Conservation (phyloP, 2,113 vertebrate species). For the Hipposideros armiger region DNA sequence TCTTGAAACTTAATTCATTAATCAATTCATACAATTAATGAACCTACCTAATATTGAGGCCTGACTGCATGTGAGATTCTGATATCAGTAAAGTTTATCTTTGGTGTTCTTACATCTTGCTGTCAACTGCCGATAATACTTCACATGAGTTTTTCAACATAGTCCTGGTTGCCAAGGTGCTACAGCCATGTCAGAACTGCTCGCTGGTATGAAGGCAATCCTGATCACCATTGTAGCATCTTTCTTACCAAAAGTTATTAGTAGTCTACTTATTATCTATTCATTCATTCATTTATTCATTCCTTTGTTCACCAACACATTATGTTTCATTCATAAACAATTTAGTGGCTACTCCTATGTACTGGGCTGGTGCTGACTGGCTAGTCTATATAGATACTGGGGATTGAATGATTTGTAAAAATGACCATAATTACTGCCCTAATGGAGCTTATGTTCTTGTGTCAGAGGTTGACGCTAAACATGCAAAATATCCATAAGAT, state of each 20-base stretch:
- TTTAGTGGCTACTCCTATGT: background rate
- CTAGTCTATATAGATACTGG: background rate
- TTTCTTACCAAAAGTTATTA: conserved; percentile 10
- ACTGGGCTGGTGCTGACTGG: background rate
- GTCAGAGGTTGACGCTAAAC: background rate
- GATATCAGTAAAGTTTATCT: background rate
- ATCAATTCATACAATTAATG: background rate
- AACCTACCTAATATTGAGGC: background rate
- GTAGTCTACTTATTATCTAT: background rate
- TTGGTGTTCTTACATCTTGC: background rate
- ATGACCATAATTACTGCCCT: background rate
- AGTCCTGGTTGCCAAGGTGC: background rate
- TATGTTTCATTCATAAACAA: background rate
- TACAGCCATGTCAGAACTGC: background rate
- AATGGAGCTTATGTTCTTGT: background rate
- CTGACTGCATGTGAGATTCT: background rate
- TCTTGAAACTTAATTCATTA: background rate
- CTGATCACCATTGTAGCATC: background rate
- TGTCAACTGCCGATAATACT: background rate
- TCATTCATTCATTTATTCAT: background rate
- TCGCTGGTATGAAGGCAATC: background rate
- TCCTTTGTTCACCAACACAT: background rate
- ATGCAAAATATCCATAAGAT: background rate
- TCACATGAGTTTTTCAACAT: background rate
- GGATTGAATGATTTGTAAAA: background rate